Base-by-base conservation (phyloP, 2,797 vertebrate species). In the Oceanodroma leucorhoa region DNA sequence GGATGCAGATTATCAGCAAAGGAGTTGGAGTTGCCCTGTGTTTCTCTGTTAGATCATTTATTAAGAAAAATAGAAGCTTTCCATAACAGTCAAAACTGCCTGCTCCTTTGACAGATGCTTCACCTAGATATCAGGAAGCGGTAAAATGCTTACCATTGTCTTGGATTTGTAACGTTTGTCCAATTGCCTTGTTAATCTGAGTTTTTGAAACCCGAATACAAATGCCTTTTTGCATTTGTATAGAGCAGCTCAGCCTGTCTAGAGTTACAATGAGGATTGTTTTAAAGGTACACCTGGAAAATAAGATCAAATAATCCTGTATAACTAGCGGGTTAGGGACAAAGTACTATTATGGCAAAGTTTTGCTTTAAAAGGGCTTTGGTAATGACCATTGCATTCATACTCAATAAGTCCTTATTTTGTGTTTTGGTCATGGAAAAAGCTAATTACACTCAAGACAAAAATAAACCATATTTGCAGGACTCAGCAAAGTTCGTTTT, bases 271-370 rank as follows among this genome's bases (percentile, higher is more conserved):
- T 64, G 61, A 89, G 46, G 32, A 54, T 27, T 78, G 51, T 85
- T 92, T 87, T 76, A 46, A 82, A 75, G 32, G 27, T 26, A 60
- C 64, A 67, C 53, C 75, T 93, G 86, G 87, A 95, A 97, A 87
- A 22, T 27, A 80, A 85, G 83, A 54, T 70, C 40, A 88, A 93
- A 58, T 38, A 89, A 78, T 58, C 54, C 9, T 43, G 2, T 55
- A 27, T 79, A 87, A 87, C 34, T 90, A n/a, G 38, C 29, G 90
- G 22, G 26, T 83, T 65, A 62, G 72, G 70, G 83, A 80, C 46
- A 75, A 89, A 88, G 60, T 76, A 46, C 69, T 82, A 21, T 53
- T 88, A 48, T 58, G 40, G 50, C 9, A 40, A 66, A 77, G 14
- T 60, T 67, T 51, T 48, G 7, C n/a, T 87, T 94, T 45, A 48